phyloP scores from a whole-genome alignment of 2,797 vertebrate species.

The Arremon aurantiirostris region DNA sequence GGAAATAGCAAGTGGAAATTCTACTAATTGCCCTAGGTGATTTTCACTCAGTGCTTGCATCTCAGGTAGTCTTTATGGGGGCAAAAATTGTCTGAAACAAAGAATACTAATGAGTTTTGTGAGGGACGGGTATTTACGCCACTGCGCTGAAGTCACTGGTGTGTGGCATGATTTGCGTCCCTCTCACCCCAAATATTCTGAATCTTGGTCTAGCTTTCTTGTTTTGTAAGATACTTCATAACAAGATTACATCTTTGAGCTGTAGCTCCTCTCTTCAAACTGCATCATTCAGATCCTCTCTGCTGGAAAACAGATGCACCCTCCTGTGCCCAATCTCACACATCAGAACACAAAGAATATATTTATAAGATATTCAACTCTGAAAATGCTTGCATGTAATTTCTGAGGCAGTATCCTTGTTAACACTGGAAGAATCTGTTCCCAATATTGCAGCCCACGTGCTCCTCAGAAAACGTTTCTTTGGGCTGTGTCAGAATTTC shows the following conservation, averaged over 20 bases:
- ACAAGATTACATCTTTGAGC: neutral
- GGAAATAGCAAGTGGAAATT: neutral
- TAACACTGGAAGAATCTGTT: constrained; percentile 17
- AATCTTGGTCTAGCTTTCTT: neutral
- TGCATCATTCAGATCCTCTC: neutral
- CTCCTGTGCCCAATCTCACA: neutral
- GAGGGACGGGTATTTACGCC: neutral
- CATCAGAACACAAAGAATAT: constrained; percentile 3
- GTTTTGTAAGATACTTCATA: neutral
- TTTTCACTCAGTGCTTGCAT: neutral
- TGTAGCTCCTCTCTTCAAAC: neutral
- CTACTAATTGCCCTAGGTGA: neutral
- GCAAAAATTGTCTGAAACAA: neutral
- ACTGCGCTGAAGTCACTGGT: neutral
- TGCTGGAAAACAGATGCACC: neutral
- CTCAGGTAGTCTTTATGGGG: neutral
- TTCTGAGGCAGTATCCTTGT: constrained; percentile 14
- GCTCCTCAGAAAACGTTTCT: neutral
- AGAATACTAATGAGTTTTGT: neutral
- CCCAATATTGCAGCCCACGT: neutral
- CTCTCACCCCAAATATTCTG: neutral
- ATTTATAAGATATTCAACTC: neutral
- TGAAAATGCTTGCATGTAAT: constrained; percentile 15
- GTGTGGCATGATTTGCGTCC: neutral
- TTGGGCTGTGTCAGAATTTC: neutral